Base-by-base conservation (phyloP, 1,140 invertebrate species). In the Telenomus remus region DNA sequence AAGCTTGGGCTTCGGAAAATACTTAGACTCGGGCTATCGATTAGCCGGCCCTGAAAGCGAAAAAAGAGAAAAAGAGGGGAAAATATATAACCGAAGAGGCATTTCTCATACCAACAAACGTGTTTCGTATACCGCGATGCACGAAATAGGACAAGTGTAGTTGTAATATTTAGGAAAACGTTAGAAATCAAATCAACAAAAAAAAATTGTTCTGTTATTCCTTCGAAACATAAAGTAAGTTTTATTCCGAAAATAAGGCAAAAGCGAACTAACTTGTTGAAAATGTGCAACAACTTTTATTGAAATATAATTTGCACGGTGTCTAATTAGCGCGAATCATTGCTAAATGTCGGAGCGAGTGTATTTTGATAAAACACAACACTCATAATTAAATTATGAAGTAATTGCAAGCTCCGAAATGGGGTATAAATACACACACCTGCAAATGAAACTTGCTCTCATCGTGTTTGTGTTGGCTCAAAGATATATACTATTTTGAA, bases 71-170 rank as follows among this genome's bases (percentile, higher is more conserved):
- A 33, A 57, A 48, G 48, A 57, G 15, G 49, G 16, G 46, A 10
- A 47, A 12, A 44, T 44, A 71, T 57, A 53, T 55, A 71, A 71
- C 39, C 59, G 51, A 71, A 50, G 68, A 69, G 65, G 72, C 65
- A 75, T 75, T 69, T 69, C 72, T 75, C 55, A 60, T 54, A 69
- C 64, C 63, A 74, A 68, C 63, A 42, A 74, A 63, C 59, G 72
- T 64, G 59, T 75, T 71, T 63, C 57, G 59, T 64, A 60, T 61
- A 49, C 47, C 53, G 47, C 54, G 53, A 51, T 69, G 72, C 64
- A 64, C 72, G 55, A 64, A 68, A 76, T 76, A 69, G 59, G 59
- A 75, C 55, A 74, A 55, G 57, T 66, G 66, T 65, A 61, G 50
- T 63, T 44, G 44, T 44, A 46, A 56, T 74, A 50, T 65, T 63